Conservation (phyloP, 1,140 invertebrate genomes). For the Drosophila ercepeae region DNA sequence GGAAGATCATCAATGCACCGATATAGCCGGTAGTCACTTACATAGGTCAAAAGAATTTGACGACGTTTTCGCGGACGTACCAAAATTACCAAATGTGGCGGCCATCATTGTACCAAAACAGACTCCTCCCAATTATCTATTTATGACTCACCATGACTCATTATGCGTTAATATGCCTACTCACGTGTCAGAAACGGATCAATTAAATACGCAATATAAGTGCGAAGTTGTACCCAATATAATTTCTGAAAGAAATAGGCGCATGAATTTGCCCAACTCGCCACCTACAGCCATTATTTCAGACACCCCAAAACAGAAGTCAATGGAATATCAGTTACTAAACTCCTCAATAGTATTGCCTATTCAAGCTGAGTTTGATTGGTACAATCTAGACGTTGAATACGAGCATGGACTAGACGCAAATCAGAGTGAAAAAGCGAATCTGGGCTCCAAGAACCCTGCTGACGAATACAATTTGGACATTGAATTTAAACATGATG, state of each 20-base stretch:
- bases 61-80: conserved; percentile 84
- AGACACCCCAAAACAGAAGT: conserved; percentile 33
- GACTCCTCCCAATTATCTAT: conserved; percentile 42
- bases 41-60: conserved; percentile 81
- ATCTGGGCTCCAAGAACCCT: conserved; percentile 38
- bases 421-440: conserved; percentile 46
- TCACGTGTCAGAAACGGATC: neutral
- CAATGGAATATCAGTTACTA: conserved; percentile 21
- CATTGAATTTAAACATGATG: conserved; percentile 66
- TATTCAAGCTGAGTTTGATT: conserved; percentile 80
- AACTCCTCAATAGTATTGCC: conserved; percentile 48
- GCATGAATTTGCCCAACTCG: conserved; percentile 59
- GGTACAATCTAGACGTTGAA: conserved; percentile 83
- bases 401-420: conserved; percentile 56
- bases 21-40: conserved; percentile 59
- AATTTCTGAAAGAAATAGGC: conserved; percentile 75
- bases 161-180: conserved; percentile 17
- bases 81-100: conserved; percentile 85
- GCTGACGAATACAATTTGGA: conserved; percentile 82
- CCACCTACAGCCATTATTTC: conserved; percentile 56
- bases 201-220: conserved; percentile 52
- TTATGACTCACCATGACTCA: conserved; percentile 53
- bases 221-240: conserved; percentile 75
- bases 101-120: conserved; percentile 85
- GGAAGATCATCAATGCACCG: neutral